Evolutionary conservation across 2,797 vertebrate species (phyloP), one percentile per base, ranked within the genome.

Genomic region (Microchirus variegatus): DNA sequence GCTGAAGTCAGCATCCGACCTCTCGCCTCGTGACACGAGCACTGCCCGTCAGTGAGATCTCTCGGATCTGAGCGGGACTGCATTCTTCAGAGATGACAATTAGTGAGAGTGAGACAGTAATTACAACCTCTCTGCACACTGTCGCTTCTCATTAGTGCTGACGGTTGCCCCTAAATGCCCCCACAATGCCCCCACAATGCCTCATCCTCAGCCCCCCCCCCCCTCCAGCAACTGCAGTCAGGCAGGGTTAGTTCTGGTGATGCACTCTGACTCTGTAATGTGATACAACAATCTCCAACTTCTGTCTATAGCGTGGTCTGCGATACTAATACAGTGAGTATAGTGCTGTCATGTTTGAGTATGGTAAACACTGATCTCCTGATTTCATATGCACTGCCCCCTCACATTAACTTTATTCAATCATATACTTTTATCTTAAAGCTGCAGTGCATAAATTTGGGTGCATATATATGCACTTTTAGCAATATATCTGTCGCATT

Each of bases 21-120:
- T 5, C 61, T 67, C n/a, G n/a, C 62, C 61, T 61, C 65, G 73
- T 71, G 71, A 75, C 65, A 76, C 70, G 42, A 77, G 81, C 54
- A 41, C 47, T 42, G 66, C 69, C 69, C 73, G 73, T 77, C 84
- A 73, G 61, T 68, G 72, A 79, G 67, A 77, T 74, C 65, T 47
- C 49, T 41, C 31, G 47, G 57, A 77, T 73, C 71, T 83, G 70
- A 67, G 73, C 75, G 80, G 85, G 81, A 87, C 84, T 79, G 73
- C 82, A 72, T 79, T 87, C 83, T 81, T 83, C 72, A 85, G 86
- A 86, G 86, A 84, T 57, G 70, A 90, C 87, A 88, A 88, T 91
- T 89, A 90, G 87, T 89, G 86, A n/a, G 86, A 89, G 82, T 84
- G 88, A 89, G 87, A 88, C 86, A 85, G 87, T 90, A 87, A 90